Evolutionary conservation across 2,113 vertebrate species (phyloP), one percentile per base, ranked within the genome.

Genomic region (Rhipidura dahli): DNA sequence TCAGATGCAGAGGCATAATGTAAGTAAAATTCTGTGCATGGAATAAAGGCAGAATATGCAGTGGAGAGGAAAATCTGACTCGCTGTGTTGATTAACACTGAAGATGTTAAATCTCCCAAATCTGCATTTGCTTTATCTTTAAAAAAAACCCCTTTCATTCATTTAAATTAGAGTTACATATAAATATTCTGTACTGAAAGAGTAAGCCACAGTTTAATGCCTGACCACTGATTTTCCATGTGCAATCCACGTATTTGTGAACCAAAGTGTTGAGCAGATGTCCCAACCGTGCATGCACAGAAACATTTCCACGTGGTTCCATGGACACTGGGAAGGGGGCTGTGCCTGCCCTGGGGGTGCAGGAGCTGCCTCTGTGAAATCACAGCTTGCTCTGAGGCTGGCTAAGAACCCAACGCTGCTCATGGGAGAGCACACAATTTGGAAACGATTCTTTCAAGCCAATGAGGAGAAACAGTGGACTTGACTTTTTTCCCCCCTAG

Each of bases 51-150:
- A 76, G 69, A 75, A 53, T 8, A 15, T 44, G 60, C 1, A 9
- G 80, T 89, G 80, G 88, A 93, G 90, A 95, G 88, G 92, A 93
- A 68, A 86, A 64, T 75, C 69, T 83, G 68, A 80, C 71, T 89
- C 24, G 12, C 68, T 80, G 35, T 59, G 24, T 82, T 81, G n/a
- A 47, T 87, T 72, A 88, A 50, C 63, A 77, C 10, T 30, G 28
- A 90, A 49, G 60, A 44, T 83, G n/a, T 70, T 71, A 40, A 61
- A n/a, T 45, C 53, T 69, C 90, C 83, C 72, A 71, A 65, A 70
- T 75, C 56, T 33, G 3, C 60, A 42, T 95, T 93, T 88, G 35
- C 47, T 90, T 86, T 90, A 49, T 93, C 54, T 93, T 92, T 64
- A 13, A 83, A 80, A 69, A 9, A 2, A n/a, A n/a, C n/a, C 57